Evolutionary conservation across 2,113 vertebrate genomes (phyloP), one percentile per base, ranked within the genome.

Genomic region (Megaceryle torquata): DNA sequence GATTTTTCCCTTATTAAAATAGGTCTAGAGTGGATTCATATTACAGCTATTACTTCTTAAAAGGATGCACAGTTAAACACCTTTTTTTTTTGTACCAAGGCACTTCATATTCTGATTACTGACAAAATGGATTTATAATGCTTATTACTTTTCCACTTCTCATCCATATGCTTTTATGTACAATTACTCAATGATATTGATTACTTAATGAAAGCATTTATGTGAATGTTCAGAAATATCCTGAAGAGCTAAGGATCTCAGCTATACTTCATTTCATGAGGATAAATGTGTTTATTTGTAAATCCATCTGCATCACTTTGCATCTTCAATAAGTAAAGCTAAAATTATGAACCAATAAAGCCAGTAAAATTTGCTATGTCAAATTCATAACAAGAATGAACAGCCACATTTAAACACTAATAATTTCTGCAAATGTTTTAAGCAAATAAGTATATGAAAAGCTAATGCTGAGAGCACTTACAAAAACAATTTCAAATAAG

Each of bases 161-260:
- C 82, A 88, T 82, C 35, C 48, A 56, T 64, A 79, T 56, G 41
- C 11, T 46, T 81, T 88, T 79, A 79, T 69, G 67, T 25, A 61
- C 54, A 89, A 88, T 89, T 61, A 88, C 24, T 71, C 48, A 41
- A 17, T 35, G 9, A 70, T 60, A 72, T 31, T 44, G 71, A 85
- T 89, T 95, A 76, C 59, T 75, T 86, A 83, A 94, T 86, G 44
- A 89, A 93, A 91, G 24, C 21, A 65, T 82, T 93, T 87, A 54
- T 57, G 37, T 44, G 48, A 85, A 44, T 37, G 13, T 57, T 91
- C 59, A 88, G 67, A 80, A 91, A 87, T 76, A 82, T 28, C 46
- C 71, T 33, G 9, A 63, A 63, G 25, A 86, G 46, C 84, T 82
- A 72, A 69, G 59, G 28, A 37, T n/a, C n/a, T 79, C 61, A 56